Conservation (phyloP, 1,140 invertebrate species). For the Zaprionus ornatus region DNA sequence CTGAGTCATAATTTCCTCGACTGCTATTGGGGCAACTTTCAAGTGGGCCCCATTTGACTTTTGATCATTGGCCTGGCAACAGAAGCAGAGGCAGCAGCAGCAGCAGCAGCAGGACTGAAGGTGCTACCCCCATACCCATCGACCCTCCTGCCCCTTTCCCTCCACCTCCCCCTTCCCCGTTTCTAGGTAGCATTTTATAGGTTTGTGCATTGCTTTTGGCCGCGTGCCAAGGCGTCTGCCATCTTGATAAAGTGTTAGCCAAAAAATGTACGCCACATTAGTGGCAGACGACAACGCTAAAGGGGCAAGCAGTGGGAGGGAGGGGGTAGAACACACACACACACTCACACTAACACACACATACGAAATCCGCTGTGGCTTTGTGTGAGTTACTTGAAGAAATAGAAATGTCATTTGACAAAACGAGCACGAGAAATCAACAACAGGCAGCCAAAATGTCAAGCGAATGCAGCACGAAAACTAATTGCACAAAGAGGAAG, state of each 20-base stretch:
- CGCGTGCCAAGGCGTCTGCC: slow-evolving; percentile 73
- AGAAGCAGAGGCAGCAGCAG: not conserved
- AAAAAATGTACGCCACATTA: slow-evolving; percentile 82
- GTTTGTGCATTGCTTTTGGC: slow-evolving; percentile 76
- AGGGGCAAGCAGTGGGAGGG: not conserved
- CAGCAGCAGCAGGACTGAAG: slow-evolving; percentile 31
- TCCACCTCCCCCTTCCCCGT: not conserved
- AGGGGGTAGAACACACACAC: not conserved
- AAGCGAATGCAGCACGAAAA: slow-evolving; percentile 65
- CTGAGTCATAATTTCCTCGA: slow-evolving; percentile 37
- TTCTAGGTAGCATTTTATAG: slow-evolving; percentile 57
- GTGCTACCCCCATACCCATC: not conserved
- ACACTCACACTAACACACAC: not conserved
- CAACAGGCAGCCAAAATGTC: slow-evolving; percentile 63
- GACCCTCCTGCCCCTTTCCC: not conserved
- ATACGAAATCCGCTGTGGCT: slow-evolving; percentile 25
- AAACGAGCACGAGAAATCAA: slow-evolving; percentile 63
- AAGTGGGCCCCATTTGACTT: slow-evolving; percentile 50
- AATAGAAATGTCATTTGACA: slow-evolving; percentile 81
- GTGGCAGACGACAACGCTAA: slow-evolving; percentile 60
- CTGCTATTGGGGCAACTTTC: slow-evolving; percentile 55
- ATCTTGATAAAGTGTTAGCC: slow-evolving; percentile 81
- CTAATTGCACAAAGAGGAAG: slow-evolving; percentile 68
- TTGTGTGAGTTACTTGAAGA: slow-evolving; percentile 72
- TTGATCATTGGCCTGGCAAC: slow-evolving; percentile 38